Evolutionary conservation across 2,888 invertebrate species (phyloP), one percentile per base, ranked within the genome.

Genomic region (Elmis aenea): DNA sequence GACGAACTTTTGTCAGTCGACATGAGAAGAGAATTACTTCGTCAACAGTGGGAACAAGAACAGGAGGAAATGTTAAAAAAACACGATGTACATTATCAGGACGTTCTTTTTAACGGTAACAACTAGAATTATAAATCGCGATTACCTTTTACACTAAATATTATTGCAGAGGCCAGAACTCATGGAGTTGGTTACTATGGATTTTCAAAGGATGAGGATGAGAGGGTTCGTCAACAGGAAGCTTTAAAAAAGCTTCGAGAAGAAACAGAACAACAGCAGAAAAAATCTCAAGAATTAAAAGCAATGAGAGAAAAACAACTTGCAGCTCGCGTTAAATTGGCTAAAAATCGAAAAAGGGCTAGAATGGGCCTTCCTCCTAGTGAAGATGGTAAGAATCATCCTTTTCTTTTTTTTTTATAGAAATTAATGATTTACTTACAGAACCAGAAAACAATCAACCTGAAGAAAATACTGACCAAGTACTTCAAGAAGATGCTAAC

Each of bases 171-270:
- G 79, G 89, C 93, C 0, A 76, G 95, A 42, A 77, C 83, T 6
- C 94, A 95, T 61, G 96, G 95, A 57, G 91, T 91, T 10, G 90
- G 89, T 3, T 96, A 90, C 68, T 95, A 84, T 67, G 79, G 83
- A 12, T 94, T 96, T 66, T 89, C 93, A 8, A 85, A 84, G 25
- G 87, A 94, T 54, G 90, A 91, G 52, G 73, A 75, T 2, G 78
- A 82, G 55, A 79, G 95, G 49, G 70, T 74, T 1, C 77, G 81
- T 52, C 92, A 96, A 66, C 87, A 92, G 72, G 80, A 81, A 30
- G 82, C 82, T 50, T 70, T 96, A 34, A 72, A 77, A 29, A 79
- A 80, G 46, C 66, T 83, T 14, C 75, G 92, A 1, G 70, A 77
- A 39, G 80, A 83, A 55, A 91, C 91, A 0, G 64, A 81, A 38